phyloP scores from a whole-genome alignment of 2,888 invertebrate species.

The Andrena hattorfiana region DNA sequence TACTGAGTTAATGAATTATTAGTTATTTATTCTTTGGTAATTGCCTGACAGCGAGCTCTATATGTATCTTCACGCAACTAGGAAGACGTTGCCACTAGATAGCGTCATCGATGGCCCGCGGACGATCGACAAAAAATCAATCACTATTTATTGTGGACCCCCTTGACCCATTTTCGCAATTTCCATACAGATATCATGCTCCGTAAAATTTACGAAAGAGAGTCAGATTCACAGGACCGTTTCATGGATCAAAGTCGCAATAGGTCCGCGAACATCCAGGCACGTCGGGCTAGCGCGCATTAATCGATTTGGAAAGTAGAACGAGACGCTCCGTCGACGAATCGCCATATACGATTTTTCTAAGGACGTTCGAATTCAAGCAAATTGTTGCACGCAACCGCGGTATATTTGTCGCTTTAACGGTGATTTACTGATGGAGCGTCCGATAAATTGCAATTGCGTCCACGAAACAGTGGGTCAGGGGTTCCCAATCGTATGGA shows the following conservation, averaged over 20 bases:
- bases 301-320: conserved; percentile 56
- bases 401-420: conserved; percentile 2
- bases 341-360: conserved; percentile 35
- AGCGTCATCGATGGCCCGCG: not conserved
- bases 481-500: not conserved
- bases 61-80: not conserved
- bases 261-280: conserved; percentile 1
- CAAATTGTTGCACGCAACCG: conserved; percentile 12
- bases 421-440: not conserved
- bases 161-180: conserved; percentile 41
- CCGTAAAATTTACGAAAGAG: conserved; percentile 15
- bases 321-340: conserved; percentile 7
- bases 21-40: too few relatives aligned
- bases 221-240: conserved; percentile 12
- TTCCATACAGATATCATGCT: conserved; percentile 3
- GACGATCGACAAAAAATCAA: conserved; percentile 24
- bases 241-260: conserved; percentile 29
- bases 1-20: too few relatives aligned
- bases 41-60: too few relatives aligned
- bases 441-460: conserved; percentile 28
- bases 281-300: not conserved
- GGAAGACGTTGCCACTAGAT: conserved; percentile 3
- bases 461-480: conserved; percentile 1
- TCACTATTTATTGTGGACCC: conserved; percentile 19
- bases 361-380: conserved; percentile 29